Conservation (phyloP, 2,113 vertebrate species). For the Catagonus wagneri region DNA sequence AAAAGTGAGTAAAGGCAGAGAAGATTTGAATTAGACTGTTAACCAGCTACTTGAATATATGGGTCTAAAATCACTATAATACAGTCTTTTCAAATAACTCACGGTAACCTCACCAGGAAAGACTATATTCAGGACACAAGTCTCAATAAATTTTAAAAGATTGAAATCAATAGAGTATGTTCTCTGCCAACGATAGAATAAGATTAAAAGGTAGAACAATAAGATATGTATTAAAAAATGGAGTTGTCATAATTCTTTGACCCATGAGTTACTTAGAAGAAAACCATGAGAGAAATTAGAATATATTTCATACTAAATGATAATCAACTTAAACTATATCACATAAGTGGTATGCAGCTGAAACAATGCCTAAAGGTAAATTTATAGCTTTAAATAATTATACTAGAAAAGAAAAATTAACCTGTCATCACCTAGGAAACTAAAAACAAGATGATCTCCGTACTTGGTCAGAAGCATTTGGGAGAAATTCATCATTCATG, state of each 20-base stretch:
- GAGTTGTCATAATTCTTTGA: neutral
- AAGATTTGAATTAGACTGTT: neutral
- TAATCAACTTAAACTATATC: neutral
- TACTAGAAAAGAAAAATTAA: neutral
- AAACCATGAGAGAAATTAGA: neutral
- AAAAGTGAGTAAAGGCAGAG: neutral
- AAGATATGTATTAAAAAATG: neutral
- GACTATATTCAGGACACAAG: neutral
- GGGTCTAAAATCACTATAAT: neutral
- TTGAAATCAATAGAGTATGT: neutral
- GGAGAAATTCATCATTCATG: constrained; percentile 13
- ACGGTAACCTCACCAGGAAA: neutral
- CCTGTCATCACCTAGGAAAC: neutral
- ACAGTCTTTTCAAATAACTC: neutral
- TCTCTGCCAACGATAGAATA: neutral
- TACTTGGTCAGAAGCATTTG: neutral
- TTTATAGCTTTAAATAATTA: constrained; percentile 33
- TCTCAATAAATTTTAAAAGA: neutral
- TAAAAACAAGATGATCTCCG: neutral
- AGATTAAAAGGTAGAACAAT: constrained; percentile 21
- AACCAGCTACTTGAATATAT: constrained; percentile 9
- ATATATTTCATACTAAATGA: neutral
- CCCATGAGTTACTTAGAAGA: neutral
- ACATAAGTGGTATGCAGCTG: neutral
- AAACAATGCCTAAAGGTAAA: neutral